Percentiles rank a stretch among this genome's conserved stretches.
Conservation (phyloP, 1,140 invertebrate genomes). For the Ptiloglossa arizonensis region DNA sequence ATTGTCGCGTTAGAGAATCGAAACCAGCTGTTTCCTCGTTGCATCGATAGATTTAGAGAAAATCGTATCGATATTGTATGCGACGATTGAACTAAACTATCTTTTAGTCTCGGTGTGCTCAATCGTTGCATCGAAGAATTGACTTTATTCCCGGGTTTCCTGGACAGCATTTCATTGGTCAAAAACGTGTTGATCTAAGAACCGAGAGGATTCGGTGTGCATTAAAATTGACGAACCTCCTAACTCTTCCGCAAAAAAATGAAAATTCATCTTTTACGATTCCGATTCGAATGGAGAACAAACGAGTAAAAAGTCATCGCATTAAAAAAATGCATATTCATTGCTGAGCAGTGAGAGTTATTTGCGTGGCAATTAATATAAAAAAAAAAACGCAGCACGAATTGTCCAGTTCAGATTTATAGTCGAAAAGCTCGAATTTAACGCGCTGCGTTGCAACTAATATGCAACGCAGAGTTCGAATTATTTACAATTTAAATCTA, state of each 20-base stretch:
- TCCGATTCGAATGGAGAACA: not conserved
- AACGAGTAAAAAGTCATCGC: not conserved
- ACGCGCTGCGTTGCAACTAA: not conserved
- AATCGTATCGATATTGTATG: no score
- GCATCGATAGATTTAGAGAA: no score
- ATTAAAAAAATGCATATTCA: not conserved
- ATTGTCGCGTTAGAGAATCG: no score
- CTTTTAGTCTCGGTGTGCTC: no score
- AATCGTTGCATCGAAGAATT: no score
- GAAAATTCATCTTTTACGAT: not conserved
- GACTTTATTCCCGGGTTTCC: no score
- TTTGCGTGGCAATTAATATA: not conserved
- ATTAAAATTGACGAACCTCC: not conserved
- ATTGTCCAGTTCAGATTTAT: not conserved
- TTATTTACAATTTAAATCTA: constrained; percentile 21
- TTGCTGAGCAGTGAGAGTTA: not conserved
- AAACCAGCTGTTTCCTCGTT: no score
- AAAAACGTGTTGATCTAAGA: not conserved
- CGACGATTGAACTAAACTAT: no score
- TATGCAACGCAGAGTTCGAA: not conserved
- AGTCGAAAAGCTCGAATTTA: not conserved
- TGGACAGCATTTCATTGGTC: no score
- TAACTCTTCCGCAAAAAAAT: no score
- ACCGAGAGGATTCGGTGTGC: not conserved
- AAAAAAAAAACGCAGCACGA: not conserved